Conservation (phyloP, 2,888 invertebrate species). For the Drosophila incognita region DNA sequence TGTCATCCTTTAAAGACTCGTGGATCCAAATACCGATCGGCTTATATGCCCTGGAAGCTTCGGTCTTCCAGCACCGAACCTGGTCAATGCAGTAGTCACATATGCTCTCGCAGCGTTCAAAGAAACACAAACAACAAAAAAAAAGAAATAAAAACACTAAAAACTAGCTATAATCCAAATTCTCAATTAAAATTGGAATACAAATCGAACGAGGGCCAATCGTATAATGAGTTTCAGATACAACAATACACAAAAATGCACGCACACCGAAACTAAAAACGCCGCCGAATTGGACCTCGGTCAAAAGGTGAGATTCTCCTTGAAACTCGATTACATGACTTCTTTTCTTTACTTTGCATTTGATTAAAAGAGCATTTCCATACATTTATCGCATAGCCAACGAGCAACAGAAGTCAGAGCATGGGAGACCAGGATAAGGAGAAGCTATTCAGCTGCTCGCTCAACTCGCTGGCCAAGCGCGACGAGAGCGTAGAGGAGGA, state of each 20-base stretch:
- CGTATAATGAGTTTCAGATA: conserved; percentile 65
- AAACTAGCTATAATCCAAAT: conserved; percentile 55
- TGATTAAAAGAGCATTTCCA: neutral
- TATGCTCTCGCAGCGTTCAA: conserved; percentile 25
- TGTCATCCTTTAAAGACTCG: conserved; percentile 24
- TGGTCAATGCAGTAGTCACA: conserved; percentile 36
- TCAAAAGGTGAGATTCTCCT: conserved; percentile 67
- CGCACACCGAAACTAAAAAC: conserved; percentile 63
- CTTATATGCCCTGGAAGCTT: conserved; percentile 39
- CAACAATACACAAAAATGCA: conserved; percentile 60
- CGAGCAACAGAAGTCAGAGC: conserved; percentile 82
- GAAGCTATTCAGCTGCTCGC: conserved; percentile 60
- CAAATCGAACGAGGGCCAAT: conserved; percentile 17
- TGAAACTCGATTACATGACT: conserved; percentile 62
- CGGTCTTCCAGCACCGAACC: conserved; percentile 40
- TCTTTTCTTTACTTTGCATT: neutral
- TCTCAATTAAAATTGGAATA: conserved; percentile 61
- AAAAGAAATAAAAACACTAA: neutral
- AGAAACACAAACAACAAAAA: conserved; percentile 26
- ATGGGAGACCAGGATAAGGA: conserved; percentile 70
- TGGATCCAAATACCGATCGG: conserved; percentile 18
- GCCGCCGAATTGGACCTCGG: conserved; percentile 68
- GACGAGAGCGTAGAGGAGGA: conserved; percentile 67
- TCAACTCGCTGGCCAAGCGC: conserved; percentile 61
- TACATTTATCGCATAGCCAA: conserved; percentile 2